Conservation (phyloP, 53 echinoderm and acorn worm species). For the Paracentrotus lividus region DNA sequence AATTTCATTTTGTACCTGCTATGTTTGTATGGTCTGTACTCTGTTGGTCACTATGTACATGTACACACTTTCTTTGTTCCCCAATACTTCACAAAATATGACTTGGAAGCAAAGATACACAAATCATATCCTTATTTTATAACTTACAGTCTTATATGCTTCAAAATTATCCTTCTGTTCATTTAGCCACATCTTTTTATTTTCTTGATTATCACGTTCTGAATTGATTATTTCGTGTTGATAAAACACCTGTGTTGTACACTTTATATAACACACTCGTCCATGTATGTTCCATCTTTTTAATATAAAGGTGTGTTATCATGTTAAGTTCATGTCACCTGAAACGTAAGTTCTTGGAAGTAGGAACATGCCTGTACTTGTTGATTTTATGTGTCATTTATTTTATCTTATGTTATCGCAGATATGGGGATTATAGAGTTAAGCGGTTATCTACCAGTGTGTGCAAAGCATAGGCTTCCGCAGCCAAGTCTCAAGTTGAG, state of each 20-base stretch:
- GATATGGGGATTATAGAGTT: background rate
- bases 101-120: background rate
- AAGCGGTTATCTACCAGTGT: slow-evolving; percentile 28
- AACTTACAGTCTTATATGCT: background rate
- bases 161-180: background rate
- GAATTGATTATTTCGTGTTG: background rate
- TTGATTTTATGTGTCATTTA: background rate
- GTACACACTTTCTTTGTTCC: background rate
- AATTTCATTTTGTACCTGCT: too few species aligned
- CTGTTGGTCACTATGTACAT: background rate
- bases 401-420: background rate
- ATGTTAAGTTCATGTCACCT: background rate
- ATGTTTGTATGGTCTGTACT: background rate
- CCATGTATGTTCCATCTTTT: background rate
- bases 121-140: background rate
- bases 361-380: background rate
- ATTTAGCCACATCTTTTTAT: background rate
- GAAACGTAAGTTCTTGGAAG: background rate
- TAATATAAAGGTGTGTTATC: background rate
- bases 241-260: background rate
- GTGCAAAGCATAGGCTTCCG: slow-evolving; percentile 12
- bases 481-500: background rate
- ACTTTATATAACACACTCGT: background rate
- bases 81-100: background rate
- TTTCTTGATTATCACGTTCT: background rate